phyloP scores from a whole-genome alignment of 2,888 invertebrate genomes.

The Sinohyriopsis cumingii region DNA sequence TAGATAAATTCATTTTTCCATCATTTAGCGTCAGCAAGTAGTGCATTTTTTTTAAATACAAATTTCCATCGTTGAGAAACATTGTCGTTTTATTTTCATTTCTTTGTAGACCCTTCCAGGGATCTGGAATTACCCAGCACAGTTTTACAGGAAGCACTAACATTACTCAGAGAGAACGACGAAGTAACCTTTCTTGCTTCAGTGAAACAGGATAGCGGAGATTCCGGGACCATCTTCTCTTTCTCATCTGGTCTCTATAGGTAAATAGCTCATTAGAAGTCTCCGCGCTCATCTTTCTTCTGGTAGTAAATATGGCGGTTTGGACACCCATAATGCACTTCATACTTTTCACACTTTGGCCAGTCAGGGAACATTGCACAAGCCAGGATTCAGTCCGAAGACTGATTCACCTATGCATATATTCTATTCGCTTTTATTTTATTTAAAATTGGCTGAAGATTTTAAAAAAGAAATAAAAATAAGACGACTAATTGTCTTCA shows the following conservation, averaged over 20 bases:
- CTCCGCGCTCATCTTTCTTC: constrained; percentile 1
- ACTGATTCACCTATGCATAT: no score
- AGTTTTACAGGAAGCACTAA: constrained; percentile 46
- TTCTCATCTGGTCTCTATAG: constrained; percentile 55
- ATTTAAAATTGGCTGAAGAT: no score
- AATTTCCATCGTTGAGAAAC: not conserved
- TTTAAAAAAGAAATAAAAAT: no score
- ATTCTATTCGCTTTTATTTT: no score
- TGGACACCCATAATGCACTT: no score
- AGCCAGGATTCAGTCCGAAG: no score
- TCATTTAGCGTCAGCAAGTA: no score
- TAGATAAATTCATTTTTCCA: no score
- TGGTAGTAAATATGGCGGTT: not conserved
- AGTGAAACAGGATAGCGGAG: constrained; percentile 57
- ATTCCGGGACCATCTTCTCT: constrained; percentile 60
- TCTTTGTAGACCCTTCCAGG: constrained; percentile 42
- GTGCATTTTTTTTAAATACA: not conserved
- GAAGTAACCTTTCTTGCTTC: constrained; percentile 62
- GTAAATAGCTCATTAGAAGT: constrained; percentile 29
- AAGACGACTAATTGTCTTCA: no score
- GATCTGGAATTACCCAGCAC: constrained; percentile 51
- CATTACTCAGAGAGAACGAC: constrained; percentile 49
- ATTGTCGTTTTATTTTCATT: constrained; percentile 7
- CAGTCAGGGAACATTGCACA: no score
- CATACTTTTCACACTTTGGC: no score